phyloP scores from a whole-genome alignment of 2,797 vertebrate species.

The Phalanger gymnotis region DNA sequence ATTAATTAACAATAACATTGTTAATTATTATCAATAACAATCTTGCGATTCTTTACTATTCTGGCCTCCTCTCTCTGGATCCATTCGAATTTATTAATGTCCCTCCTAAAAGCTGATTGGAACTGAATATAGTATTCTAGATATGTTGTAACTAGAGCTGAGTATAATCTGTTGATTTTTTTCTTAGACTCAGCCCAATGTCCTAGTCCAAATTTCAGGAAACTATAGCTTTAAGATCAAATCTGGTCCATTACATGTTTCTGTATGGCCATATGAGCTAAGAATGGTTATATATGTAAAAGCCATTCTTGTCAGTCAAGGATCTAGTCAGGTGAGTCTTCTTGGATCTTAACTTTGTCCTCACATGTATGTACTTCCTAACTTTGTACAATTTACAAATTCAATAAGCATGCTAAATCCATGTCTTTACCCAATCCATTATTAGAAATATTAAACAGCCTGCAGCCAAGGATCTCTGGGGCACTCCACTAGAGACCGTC shows the following conservation, averaged over 20 bases:
- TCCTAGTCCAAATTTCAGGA: background rate
- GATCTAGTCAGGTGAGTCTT: background rate
- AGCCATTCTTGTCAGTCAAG: background rate
- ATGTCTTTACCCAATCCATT: background rate
- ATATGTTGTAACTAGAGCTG: background rate
- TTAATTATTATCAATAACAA: background rate
- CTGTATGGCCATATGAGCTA: background rate
- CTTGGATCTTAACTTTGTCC: background rate
- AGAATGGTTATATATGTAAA: background rate
- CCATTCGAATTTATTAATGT: background rate
- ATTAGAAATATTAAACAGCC: background rate
- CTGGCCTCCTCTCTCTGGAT: background rate
- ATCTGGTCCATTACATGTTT: background rate
- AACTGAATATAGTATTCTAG: background rate
- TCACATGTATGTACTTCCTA: background rate
- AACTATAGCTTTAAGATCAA: background rate
- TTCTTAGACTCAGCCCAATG: background rate
- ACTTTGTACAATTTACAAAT: background rate
- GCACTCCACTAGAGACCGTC: background rate
- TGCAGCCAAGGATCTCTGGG: background rate
- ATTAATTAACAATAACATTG: background rate
- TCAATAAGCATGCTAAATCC: background rate
- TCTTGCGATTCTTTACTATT: background rate
- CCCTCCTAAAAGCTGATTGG: background rate
- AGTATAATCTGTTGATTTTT: background rate